These are phyloP conservation scores for Sander lucioperca DNA, from an alignment of 2,113 vertebrate species.

Conservation along the genomic window DNA sequence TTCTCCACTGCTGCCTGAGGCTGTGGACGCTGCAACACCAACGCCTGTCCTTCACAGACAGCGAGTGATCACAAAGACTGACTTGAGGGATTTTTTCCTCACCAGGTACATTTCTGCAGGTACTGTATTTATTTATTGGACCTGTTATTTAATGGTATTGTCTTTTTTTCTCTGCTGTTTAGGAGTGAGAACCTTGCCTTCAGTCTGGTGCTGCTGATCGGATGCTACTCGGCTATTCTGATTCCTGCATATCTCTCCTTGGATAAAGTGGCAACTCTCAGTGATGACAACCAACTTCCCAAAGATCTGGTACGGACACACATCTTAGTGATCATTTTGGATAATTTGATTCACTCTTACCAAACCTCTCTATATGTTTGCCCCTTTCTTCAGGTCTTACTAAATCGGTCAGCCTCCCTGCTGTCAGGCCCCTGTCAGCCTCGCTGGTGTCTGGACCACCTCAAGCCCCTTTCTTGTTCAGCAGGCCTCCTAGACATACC, in stretches of 20 bases:
- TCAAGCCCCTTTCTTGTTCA: slow-evolving; percentile 63
- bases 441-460: slow-evolving; percentile 67
- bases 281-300: slow-evolving; percentile 45
- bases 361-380: neutral
- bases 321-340: neutral
- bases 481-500: slow-evolving; percentile 75
- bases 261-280: slow-evolving; percentile 20
- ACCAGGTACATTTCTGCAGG: slow-evolving; percentile 68
- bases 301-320: slow-evolving; percentile 67
- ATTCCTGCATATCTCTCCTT: slow-evolving; percentile 79
- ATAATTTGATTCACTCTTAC: neutral
- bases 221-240: slow-evolving; percentile 81
- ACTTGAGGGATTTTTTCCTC: slow-evolving; percentile 69
- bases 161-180: slow-evolving; percentile 6
- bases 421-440: slow-evolving; percentile 72
- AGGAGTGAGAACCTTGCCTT: slow-evolving; percentile 77
- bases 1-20: slow-evolving; percentile 65
- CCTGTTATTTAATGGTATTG: neutral
- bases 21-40: slow-evolving; percentile 12
- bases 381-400: slow-evolving; percentile 63
- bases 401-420: slow-evolving; percentile 77
- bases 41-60: slow-evolving; percentile 35
- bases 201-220: slow-evolving; percentile 77
- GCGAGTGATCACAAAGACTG: slow-evolving; percentile 9
- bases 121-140: neutral